Evolutionary conservation across 2,888 invertebrate species (phyloP).

Genomic region (Lasioglossum calceatum): DNA sequence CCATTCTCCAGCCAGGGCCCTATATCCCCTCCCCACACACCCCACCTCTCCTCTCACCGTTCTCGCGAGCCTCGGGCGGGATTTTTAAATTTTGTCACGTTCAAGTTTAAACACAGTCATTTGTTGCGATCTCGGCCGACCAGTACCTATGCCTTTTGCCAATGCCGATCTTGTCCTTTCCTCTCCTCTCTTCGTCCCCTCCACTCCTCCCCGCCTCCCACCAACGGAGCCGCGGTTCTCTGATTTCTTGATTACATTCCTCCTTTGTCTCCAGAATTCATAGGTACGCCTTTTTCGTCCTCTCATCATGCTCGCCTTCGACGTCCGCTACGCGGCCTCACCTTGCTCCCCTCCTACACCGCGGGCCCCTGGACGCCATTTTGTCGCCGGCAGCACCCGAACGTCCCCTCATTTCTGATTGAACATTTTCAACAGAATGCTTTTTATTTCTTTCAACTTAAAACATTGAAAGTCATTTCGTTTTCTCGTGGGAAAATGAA

Average conservation of each 20-base stretch:
- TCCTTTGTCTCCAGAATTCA: conserved; percentile 74
- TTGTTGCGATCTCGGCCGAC: conserved; percentile 76
- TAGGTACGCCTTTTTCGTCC: conserved; percentile 58
- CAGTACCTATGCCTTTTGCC: conserved; percentile 75
- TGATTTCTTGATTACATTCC: conserved; percentile 74
- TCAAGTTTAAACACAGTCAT: conserved; percentile 84
- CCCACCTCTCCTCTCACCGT: conserved; percentile 34
- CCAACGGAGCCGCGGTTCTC: conserved; percentile 38
- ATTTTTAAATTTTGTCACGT: conserved; percentile 84
- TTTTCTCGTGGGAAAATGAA: too few relatives aligned
- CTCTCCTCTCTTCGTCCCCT: conserved; percentile 14
- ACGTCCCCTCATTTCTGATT: not conserved
- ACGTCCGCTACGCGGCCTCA: conserved; percentile 19
- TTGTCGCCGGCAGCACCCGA: conserved; percentile 2
- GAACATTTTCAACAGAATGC: not conserved
- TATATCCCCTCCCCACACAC: not conserved
- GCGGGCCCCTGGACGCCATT: not conserved
- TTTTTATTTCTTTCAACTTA: too few relatives aligned
- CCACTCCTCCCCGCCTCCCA: conserved; percentile 18
- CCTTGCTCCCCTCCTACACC: not conserved
- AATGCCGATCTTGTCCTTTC: conserved; percentile 72
- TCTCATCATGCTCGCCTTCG: conserved; percentile 30
- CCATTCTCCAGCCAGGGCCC: not conserved
- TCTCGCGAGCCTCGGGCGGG: conserved; percentile 64
- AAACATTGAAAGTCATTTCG: too few relatives aligned